Base-by-base conservation (phyloP, 2,797 vertebrate species). In the Smutsia temminckii region DNA sequence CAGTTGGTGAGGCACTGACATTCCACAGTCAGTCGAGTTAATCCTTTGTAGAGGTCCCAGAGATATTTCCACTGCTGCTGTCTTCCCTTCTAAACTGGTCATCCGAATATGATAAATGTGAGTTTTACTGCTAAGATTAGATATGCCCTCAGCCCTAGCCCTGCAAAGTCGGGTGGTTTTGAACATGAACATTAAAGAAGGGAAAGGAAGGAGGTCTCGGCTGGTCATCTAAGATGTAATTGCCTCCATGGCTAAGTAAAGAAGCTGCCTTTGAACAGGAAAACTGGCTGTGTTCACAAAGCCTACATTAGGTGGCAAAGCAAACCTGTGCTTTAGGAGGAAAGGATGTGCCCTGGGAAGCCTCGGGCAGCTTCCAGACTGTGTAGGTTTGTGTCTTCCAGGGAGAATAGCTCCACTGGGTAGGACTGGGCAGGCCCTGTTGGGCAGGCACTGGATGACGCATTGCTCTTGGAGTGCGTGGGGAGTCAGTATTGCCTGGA, bases 1-100 rank as follows among this genome's bases (percentile, higher is more conserved):
- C 63, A 53, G 92, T 66, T 78, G 80, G 91, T 68, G 75, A 93
- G 85, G 79, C 63, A 29, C 85, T 9, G 75, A 49, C 83, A 93
- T 96, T 93, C 95, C 92, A 85, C 40, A 83, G 92, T 78, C 55
- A 7, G 61, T 89, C 80, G 92, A 84, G 63, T 68, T 96, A 97
- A 93, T 94, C 89, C 83, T 63, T 93, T 34, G n/a, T 34, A 49
- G 84, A 85, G 46, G 89, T 95, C 77, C 59, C n/a, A 17, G 93
- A 86, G 96, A 92, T 84, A 37, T 94, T 89, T 71, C 91, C 83
- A 79, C 85, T 6, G 37, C 85, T 68, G 51, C 40, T 75, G 83
- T 87, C 78, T 96, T 96, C 85, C 71, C 79, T 92, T 83, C 91
- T n/a, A 77, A 92, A 89, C 81, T 51, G 27, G 85, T 78, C 81